Conservation (phyloP, 2,888 invertebrate genomes). For the Sesia bembeciformis region DNA sequence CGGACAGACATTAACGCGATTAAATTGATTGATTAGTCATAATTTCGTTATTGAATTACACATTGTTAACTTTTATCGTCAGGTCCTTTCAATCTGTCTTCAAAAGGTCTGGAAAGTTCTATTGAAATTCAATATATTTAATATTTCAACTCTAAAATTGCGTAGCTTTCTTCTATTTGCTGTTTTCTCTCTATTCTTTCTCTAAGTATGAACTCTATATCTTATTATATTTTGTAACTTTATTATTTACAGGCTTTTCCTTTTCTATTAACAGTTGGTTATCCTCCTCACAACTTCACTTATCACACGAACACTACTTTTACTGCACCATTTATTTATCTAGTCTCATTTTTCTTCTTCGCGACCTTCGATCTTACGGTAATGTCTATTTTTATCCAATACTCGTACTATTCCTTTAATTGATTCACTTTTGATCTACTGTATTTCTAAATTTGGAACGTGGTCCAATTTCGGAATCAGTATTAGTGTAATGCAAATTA, state of each 20-base stretch:
- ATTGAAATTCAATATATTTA: too few species aligned
- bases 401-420: not conserved
- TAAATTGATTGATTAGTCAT: too few species aligned
- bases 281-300: too few species aligned
- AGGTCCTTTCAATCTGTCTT: too few species aligned
- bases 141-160: too few species aligned
- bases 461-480: slow-evolving; percentile 1
- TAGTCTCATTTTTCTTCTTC: slow-evolving; percentile 20
- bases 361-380: slow-evolving; percentile 24
- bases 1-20: too few species aligned
- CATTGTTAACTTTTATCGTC: too few species aligned
- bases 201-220: not conserved
- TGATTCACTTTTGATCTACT: not conserved
- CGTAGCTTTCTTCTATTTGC: too few species aligned
- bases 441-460: not conserved
- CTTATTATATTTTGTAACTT: not conserved
- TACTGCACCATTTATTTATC: slow-evolving; percentile 23
- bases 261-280: not conserved
- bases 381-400: slow-evolving; percentile 9
- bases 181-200: too few species aligned
- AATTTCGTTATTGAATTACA: too few species aligned
- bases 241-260: not conserved
- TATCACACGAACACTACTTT: not conserved
- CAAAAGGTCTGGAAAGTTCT: too few species aligned
- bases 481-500: slow-evolving; percentile 38